phyloP scores from a whole-genome alignment of 2,797 vertebrate species.

The Neosalanx taihuensis region DNA sequence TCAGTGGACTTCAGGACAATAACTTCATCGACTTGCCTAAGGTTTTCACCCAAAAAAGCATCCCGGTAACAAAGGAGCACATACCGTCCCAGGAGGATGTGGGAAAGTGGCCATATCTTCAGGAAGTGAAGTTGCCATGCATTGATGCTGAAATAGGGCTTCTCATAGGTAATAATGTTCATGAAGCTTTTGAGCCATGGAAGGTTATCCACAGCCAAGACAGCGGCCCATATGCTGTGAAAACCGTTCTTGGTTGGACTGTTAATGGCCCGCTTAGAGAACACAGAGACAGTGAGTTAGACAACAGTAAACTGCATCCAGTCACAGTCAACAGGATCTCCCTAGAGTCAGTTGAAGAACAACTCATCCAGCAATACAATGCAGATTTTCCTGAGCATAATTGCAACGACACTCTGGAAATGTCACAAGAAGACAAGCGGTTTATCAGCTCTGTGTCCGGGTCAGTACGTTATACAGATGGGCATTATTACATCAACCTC shows the following conservation, averaged over 20 bases:
- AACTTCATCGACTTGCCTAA: constrained; percentile 7
- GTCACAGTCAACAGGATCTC: too few relatives aligned
- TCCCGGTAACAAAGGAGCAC: background rate
- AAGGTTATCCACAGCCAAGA: background rate
- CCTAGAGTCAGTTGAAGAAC: too few relatives aligned
- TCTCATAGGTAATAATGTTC: constrained; percentile 4
- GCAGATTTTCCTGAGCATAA: constrained; percentile 19
- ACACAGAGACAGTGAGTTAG: background rate
- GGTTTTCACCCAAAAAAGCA: constrained; percentile 3
- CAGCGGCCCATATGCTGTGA: constrained; percentile 15
- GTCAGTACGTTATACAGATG: background rate
- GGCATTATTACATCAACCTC: background rate
- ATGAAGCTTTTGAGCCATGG: constrained; percentile 12
- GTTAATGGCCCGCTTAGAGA: constrained; percentile 16
- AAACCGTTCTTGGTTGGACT: constrained; percentile 7
- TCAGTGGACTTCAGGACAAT: constrained; percentile 13
- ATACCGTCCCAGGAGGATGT: constrained; percentile 2
- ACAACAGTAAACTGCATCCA: background rate
- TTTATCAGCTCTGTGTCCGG: constrained; percentile 8
- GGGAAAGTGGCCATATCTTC: constrained; percentile 5
- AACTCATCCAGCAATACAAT: constrained; percentile 5
- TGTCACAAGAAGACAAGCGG: constrained; percentile 11
- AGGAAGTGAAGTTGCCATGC: background rate
- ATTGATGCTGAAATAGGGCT: constrained; percentile 3
- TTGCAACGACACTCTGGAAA: constrained; percentile 20